Base-by-base conservation (phyloP, 2,113 vertebrate species). In the Cololabis saira region DNA sequence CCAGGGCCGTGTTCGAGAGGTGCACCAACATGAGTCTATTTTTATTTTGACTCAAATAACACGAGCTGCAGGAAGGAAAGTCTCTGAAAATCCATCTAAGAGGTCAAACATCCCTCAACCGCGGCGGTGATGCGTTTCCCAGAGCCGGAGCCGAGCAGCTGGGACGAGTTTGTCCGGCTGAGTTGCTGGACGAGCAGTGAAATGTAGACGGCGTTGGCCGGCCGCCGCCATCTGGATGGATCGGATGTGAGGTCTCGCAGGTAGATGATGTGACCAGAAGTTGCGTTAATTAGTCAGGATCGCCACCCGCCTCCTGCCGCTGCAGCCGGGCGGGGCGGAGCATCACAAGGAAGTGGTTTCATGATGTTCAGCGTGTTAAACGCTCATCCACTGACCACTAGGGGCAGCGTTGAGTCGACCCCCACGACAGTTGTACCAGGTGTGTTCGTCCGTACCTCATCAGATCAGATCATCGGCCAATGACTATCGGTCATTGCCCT, bases 131-230 rank as follows among this genome's bases (percentile, higher is more conserved):
- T 83, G 71, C 16, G 24, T 85, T 90, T 88, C 74, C 70, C 84
- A 88, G 86, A 80, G 68, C 57, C 75, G 58, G 18, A 40, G 49
- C 61, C 0, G 13, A 47, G 67, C 84, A 85, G 86, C 84, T 83
- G 86, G 86, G 76, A 74, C 51, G 8, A 57, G 82, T 87, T 85
- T 90, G 84, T 79, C 87, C 80, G 78, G 82, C 75, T 80, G 85
- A 83, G 85, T 83, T 83, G 76, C 82, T 78, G 49, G 47, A 68
- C 0, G 24, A 81, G 84, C 82, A 67, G 69, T 77, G 73, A 87
- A 80, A 84, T 63, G 68, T 51, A 83, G 85, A 86, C 75, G 68
- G 63, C 18, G 50, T 78, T 85, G 86, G 85, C 81, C n/a, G n/a
- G n/a, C 18, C 14, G 0, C 30, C 55, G 78, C 76, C 85, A 81